phyloP scores from a whole-genome alignment of 2,888 invertebrate genomes.

The Malthinus flaveolus region DNA sequence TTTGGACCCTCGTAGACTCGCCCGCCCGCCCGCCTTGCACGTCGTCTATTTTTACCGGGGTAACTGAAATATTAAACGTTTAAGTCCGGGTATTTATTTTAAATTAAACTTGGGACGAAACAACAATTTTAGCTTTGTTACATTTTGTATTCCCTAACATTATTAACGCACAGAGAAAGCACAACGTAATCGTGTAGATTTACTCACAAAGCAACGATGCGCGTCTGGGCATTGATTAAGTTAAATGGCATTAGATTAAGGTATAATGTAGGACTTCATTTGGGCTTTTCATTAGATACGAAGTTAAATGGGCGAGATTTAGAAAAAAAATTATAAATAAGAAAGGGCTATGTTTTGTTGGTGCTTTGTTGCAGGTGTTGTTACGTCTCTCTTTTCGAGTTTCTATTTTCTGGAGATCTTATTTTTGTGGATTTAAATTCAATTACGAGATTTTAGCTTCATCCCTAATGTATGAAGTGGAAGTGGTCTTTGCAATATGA shows the following conservation, averaged over 20 bases:
- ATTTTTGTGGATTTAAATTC: no score
- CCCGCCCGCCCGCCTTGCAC: no score
- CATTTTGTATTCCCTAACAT: not conserved
- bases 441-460: no score
- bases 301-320: not conserved
- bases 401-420: no score
- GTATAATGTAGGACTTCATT: conserved; percentile 19
- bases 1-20: no score
- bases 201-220: conserved; percentile 14
- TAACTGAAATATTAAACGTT: not conserved
- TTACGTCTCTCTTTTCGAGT: no score
- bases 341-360: no score
- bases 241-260: conserved; percentile 24
- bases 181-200: conserved; percentile 5
- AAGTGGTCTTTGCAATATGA: no score
- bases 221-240: conserved; percentile 20
- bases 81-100: not conserved
- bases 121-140: not conserved
- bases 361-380: no score
- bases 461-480: no score
- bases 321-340: no score
- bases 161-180: not conserved
- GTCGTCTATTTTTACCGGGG: not conserved
- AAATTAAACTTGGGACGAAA: not conserved
- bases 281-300: conserved; percentile 1